Conservation (phyloP, 1,140 invertebrate genomes). For the Mesaphorura yosii region DNA sequence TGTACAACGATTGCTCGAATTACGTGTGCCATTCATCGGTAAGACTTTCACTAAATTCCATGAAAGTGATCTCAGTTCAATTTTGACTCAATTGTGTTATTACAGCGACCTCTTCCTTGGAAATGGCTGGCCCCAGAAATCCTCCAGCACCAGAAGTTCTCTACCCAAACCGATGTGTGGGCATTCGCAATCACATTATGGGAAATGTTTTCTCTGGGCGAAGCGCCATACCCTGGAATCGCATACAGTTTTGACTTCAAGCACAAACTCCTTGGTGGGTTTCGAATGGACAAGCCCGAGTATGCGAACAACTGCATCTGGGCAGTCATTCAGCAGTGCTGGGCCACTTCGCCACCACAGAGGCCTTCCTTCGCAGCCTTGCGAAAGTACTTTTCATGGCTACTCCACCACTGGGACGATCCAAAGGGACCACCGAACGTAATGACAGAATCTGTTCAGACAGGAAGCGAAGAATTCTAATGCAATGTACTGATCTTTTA, state of each 20-base stretch:
- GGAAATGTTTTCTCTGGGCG: slow-evolving; percentile 39
- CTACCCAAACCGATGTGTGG: slow-evolving; percentile 41
- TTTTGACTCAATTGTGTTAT: background rate
- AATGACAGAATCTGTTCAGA: no score
- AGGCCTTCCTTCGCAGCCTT: background rate
- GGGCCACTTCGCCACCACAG: background rate
- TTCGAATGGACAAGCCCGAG: background rate
- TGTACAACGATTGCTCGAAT: slow-evolving; percentile 21
- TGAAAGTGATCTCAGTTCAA: background rate
- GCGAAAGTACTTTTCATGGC: background rate
- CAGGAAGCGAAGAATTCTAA: no score
- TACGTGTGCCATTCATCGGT: slow-evolving; percentile 15
- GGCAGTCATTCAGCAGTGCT: background rate
- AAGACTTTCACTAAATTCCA: slow-evolving; percentile 6
- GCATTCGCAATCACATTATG: slow-evolving; percentile 42
- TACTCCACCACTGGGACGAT: slow-evolving; percentile 3
- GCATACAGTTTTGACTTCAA: background rate
- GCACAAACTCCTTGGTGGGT: background rate
- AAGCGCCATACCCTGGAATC: background rate
- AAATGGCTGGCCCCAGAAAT: slow-evolving; percentile 43
- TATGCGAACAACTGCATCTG: background rate
- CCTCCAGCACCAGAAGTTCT: slow-evolving; percentile 38
- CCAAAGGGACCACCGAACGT: background rate
- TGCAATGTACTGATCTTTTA: no score
- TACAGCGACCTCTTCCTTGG: slow-evolving; percentile 34